Evolutionary conservation across 1,140 invertebrate genomes (phyloP), one percentile per base, ranked within the genome.

Genomic region (Cepaea nemoralis): DNA sequence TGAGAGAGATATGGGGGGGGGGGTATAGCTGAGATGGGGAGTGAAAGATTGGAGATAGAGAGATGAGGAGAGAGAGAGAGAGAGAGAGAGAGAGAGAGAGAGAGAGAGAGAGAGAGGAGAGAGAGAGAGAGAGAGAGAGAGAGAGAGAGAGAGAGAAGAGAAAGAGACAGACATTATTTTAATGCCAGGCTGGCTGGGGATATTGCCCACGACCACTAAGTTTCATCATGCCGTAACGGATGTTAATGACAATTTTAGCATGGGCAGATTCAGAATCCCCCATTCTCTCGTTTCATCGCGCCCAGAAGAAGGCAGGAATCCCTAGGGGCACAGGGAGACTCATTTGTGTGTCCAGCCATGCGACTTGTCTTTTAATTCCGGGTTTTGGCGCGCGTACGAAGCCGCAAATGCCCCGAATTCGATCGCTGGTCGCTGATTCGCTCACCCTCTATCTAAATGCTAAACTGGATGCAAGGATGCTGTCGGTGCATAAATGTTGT

Each of bases 221-320:
- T 70, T 70, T 37, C 69, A 39, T 70, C 37, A 24, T 8, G 40
- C 37, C 24, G 40, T 40, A 42, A 24, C 69, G 35, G 39, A 74
- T 45, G 70, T 48, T 74, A 74, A 74, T 74, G 71, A 74, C 71
- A 45, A 48, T 74, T 48, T 74, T 74, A 74, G 40, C 71, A 74
- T 48, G 42, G 71, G 1, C 40, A 27, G 27, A 42, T 74, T 27
- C 71, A 27, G 71, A 74, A 45, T 74, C 42, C 33, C 42, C 10
- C 27, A 27, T 74, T 33, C 71, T 48, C 71, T 48, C 71, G 39
- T 31, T 35, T 42, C 71, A 42, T 42, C 71, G 39, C 71, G 37
- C 71, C 71, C n/a, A 33, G 39, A 45, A 45, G 39, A 33, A 45
- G n/a, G 42, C 27, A 33, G 16, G 71, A 42, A 74, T 74, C 71